Evolutionary conservation across 2,797 vertebrate genomes (phyloP).

Genomic region (Danio choprae): DNA sequence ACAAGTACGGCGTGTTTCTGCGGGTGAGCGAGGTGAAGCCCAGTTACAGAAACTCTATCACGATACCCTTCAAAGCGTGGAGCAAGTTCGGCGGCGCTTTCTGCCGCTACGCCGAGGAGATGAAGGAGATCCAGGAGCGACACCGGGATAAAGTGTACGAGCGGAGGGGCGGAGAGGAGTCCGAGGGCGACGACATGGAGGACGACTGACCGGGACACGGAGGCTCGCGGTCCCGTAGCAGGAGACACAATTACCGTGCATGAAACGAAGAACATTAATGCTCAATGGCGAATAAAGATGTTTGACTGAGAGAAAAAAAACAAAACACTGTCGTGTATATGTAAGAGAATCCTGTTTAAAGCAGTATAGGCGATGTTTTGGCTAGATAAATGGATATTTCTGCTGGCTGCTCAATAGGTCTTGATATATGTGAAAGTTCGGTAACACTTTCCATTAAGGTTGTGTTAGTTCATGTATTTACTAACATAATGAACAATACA

Average conservation of each 20-base stretch:
- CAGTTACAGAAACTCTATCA: slow-evolving; percentile 97
- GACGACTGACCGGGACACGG: slow-evolving; percentile 85
- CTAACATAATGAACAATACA: too few species aligned
- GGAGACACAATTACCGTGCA: slow-evolving; percentile 71
- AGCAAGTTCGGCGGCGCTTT: slow-evolving; percentile 95
- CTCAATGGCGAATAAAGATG: slow-evolving; percentile 71
- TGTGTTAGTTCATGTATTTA: too few species aligned
- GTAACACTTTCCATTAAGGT: too few species aligned
- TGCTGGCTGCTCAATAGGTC: slow-evolving; percentile 49
- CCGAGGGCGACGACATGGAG: slow-evolving; percentile 92
- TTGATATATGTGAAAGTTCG: slow-evolving; percentile 23
- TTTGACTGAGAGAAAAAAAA: slow-evolving; percentile 72
- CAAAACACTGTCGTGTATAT: slow-evolving; percentile 74
- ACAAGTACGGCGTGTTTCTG: slow-evolving; percentile 97
- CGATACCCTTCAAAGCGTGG: slow-evolving; percentile 96
- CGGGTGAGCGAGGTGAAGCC: slow-evolving; percentile 97
- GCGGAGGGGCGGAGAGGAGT: slow-evolving; percentile 82
- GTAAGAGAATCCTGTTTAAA: slow-evolving; percentile 74
- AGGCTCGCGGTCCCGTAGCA: slow-evolving; percentile 42
- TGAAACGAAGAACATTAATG: slow-evolving; percentile 78
- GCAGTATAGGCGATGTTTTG: slow-evolving; percentile 74
- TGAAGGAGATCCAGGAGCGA: slow-evolving; percentile 96
- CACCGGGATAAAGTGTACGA: slow-evolving; percentile 95
- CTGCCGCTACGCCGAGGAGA: slow-evolving; percentile 94
- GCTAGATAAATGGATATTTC: slow-evolving; percentile 70